Base-by-base conservation (phyloP, 2,113 vertebrate genomes). In the Corythornis vintsioides region DNA sequence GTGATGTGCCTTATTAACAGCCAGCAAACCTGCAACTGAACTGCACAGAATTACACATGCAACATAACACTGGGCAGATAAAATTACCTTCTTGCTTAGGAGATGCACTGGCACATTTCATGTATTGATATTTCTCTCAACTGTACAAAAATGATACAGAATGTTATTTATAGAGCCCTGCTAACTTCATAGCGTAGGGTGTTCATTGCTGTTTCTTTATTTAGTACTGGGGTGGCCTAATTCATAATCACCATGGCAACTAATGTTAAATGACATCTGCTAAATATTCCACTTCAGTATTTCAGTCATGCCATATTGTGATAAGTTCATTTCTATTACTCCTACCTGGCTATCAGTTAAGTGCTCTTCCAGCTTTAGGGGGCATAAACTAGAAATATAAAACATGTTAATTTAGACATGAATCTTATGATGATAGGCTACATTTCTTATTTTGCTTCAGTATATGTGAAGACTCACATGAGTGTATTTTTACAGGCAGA, bases 191-290 rank as follows among this genome's bases (percentile, higher is more conserved):
- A 83, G 88, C 1, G 45, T 92, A 56, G 89, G 56, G 79, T 94
- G 91, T 91, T 91, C 72, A 7, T 92, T 90, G 82, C 72, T 71
- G 22, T 67, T 89, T 11, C 94, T 96, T 93, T 96, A 89, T 95
- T 96, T 96, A 96, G 95, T 83, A 0, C 92, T 94, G 88, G 89
- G 64, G 94, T 96, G 94, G 91, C 95, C 96, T 96, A 96, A 95
- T 95, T 96, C 89, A 77, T 81, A 63, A 78, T 96, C 92, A 92
- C 95, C 94, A 96, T 93, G 84, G 95, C 94, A 95, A 92, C 95
- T 89, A 70, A 93, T 7, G 48, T 94, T 89, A 64, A 87, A 76
- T 95, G 92, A 91, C 91, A 94, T 92, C 92, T 96, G 95, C 82
- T 95, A 83, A 95, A 88, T 96, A 88, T 88, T 96, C 61, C 72